A percentile compares a stretch with the other conserved stretches of the same genome.
Conservation (phyloP, 1,140 invertebrate species). For the Ganaspis sp. region DNA sequence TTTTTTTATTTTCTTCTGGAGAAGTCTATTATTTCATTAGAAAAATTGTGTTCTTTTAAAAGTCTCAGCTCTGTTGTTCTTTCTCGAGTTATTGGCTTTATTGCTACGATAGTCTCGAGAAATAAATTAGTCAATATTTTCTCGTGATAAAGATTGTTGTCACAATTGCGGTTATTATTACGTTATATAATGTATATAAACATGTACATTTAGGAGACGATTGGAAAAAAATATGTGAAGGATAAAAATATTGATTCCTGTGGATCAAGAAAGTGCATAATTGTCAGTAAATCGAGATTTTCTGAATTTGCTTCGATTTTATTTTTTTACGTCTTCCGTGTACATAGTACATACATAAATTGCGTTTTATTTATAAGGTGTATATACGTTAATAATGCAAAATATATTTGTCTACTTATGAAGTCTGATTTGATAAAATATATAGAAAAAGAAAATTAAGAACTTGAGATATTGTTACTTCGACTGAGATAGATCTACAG, state of each 20-base stretch:
- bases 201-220: slow-evolving; percentile 21
- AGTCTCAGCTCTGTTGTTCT: background rate
- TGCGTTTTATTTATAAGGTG: slow-evolving; percentile 39
- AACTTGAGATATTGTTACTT: slow-evolving; percentile 37
- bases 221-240: slow-evolving; percentile 33
- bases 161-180: slow-evolving; percentile 33
- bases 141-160: slow-evolving; percentile 31
- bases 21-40: background rate
- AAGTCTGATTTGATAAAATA: slow-evolving; percentile 39
- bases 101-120: slow-evolving; percentile 5
- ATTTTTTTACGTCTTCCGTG: slow-evolving; percentile 60
- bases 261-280: slow-evolving; percentile 39
- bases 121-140: slow-evolving; percentile 24
- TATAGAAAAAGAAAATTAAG: slow-evolving; percentile 39
- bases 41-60: background rate
- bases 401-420: slow-evolving; percentile 49
- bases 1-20: background rate
- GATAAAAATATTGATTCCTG: slow-evolving; percentile 43
- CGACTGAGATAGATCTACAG: slow-evolving; percentile 7
- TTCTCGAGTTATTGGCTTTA: background rate
- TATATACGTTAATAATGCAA: slow-evolving; percentile 40
- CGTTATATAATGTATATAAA: slow-evolving; percentile 26
- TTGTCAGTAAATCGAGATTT: slow-evolving; percentile 49
- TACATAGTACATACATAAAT: slow-evolving; percentile 43
- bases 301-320: slow-evolving; percentile 48